Evolutionary conservation across 2,888 invertebrate genomes (phyloP).

Genomic region (Rambutsinella grinnellia): DNA sequence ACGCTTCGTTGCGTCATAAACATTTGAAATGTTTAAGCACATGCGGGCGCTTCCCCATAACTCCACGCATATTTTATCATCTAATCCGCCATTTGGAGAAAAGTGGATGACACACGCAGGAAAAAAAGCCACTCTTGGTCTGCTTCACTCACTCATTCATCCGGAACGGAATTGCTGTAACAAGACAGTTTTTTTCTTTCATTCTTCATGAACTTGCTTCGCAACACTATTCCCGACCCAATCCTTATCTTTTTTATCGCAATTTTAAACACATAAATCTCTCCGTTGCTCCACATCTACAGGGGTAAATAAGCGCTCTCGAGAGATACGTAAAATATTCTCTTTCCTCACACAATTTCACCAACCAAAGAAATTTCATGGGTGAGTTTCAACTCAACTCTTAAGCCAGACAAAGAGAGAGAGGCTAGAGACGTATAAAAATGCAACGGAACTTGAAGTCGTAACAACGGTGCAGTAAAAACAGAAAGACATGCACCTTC

Average conservation of each 20-base stretch:
- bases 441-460: too few species aligned
- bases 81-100: neutral
- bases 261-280: slow-evolving; percentile 25
- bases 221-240: neutral
- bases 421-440: too few species aligned
- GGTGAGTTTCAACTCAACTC: too few species aligned
- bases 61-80: neutral
- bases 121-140: neutral
- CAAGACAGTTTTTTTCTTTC: slow-evolving; percentile 1
- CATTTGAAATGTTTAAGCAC: slow-evolving; percentile 23
- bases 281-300: slow-evolving; percentile 2
- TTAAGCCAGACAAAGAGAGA: too few species aligned
- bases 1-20: slow-evolving; percentile 20
- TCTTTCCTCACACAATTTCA: neutral
- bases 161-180: slow-evolving; percentile 12
- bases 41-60: slow-evolving; percentile 3
- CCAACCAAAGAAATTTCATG: neutral
- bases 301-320: slow-evolving; percentile 13
- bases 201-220: slow-evolving; percentile 12
- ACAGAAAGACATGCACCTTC: too few species aligned
- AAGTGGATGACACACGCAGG: slow-evolving; percentile 14
- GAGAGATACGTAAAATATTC: slow-evolving; percentile 7
- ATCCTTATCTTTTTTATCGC: slow-evolving; percentile 17
- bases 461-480: too few species aligned
- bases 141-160: slow-evolving; percentile 11